Base-by-base conservation (phyloP, 2,113 vertebrate species). In the Garra rufa region DNA sequence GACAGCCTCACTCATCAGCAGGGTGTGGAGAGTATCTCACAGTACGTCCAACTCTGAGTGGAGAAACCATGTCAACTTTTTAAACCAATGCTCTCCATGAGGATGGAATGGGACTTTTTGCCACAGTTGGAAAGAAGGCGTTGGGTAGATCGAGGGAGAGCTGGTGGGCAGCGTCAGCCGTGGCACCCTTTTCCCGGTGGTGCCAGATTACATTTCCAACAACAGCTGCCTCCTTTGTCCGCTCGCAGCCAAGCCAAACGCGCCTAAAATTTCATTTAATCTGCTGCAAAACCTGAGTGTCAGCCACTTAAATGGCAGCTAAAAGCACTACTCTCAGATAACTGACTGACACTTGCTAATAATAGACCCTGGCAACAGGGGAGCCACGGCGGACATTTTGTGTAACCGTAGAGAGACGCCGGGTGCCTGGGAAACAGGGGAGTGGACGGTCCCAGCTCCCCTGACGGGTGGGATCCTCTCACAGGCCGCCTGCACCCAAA, bases 191-290 rank as follows among this genome's bases (percentile, higher is more conserved):
- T 89, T 86, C 74, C 91, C 76, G 2, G 85, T 57, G 17, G 87
- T 52, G 86, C 92, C 91, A 92, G 92, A 91, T 94, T 93, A 91
- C 89, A 93, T 92, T 93, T 93, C 93, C 90, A 87, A 91, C 76
- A 3, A 90, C 95, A 95, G 94, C 93, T 95, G 94, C 87, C 94
- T 86, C 93, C 91, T 94, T 95, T 94, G 93, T 95, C 92, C 92
- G 89, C 89, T 88, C 88, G 89, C 91, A 90, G 85, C 65, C 92
- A 92, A 94, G 93, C 92, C 94, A 94, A 95, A 93, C 90, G 86
- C 87, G 90, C 89, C 94, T 94, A 95, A 95, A 96, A 95, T 94
- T 94, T 95, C 94, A 96, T 95, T 95, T 93, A 94, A 95, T 93
- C 94, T 93, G 91, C 91, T 89, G 90, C 88, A 95, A 96, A 90